phyloP scores from a whole-genome alignment of 2,888 invertebrate genomes.

The Polymixis lichenea region DNA sequence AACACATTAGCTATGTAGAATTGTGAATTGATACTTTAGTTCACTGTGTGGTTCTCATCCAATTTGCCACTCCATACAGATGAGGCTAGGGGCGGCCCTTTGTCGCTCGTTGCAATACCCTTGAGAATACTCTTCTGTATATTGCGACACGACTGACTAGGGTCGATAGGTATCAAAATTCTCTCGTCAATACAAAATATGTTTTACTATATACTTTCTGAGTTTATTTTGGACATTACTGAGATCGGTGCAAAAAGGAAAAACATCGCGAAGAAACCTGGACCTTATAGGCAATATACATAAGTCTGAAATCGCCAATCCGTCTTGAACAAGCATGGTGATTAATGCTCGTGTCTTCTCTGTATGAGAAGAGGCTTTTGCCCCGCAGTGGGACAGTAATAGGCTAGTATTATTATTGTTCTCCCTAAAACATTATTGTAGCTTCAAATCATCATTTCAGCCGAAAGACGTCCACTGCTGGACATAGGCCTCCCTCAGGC shows the following conservation, averaged over 20 bases:
- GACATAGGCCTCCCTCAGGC: too few relatives aligned
- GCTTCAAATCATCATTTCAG: too few relatives aligned
- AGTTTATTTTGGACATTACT: background rate
- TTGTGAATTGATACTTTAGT: constrained; percentile 2
- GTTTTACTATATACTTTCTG: background rate
- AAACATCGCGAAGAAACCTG: background rate
- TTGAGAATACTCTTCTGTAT: constrained; percentile 14
- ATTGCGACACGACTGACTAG: background rate
- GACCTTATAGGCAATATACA: background rate
- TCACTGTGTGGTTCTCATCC: background rate
- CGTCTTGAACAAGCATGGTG: background rate
- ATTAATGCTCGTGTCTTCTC: background rate
- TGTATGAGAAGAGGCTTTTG: background rate
- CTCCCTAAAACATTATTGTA: background rate
- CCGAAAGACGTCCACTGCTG: too few relatives aligned
- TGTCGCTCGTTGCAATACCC: constrained; percentile 10
- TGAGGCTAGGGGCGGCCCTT: constrained; percentile 5
- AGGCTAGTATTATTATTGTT: background rate
- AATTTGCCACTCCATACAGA: constrained; percentile 14
- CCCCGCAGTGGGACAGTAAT: background rate
- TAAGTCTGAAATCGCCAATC: background rate
- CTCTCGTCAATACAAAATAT: background rate
- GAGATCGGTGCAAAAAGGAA: background rate
- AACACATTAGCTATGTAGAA: background rate
- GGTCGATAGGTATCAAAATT: background rate